These are phyloP conservation scores for Amphipyra tragopoginis DNA, from an alignment of 2,888 invertebrate species.

Conservation along the genomic window DNA sequence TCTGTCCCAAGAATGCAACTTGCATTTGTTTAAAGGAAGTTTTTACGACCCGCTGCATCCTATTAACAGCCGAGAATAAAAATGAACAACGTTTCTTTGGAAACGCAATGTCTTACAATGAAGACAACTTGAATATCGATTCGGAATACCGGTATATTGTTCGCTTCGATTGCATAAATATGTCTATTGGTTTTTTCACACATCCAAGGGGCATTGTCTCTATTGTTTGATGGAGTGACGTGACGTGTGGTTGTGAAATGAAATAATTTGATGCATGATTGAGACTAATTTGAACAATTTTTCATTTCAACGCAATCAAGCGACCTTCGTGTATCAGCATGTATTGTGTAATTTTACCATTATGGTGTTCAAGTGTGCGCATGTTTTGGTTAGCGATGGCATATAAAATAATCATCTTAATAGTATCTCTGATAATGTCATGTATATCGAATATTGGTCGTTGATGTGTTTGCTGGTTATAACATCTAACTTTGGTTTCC, in stretches of 20 bases:
- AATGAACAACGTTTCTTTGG: constrained; percentile 48
- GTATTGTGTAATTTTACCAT: constrained; percentile 44
- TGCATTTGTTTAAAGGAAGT: constrained; percentile 45
- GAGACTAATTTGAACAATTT: constrained; percentile 70
- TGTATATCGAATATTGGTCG: constrained; percentile 20
- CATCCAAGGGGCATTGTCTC: constrained; percentile 47
- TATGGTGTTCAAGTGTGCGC: constrained; percentile 17
- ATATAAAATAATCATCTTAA: constrained; percentile 31
- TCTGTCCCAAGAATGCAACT: constrained; percentile 19
- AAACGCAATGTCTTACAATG: constrained; percentile 44
- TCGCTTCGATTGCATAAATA: constrained; percentile 53
- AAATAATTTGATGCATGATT: constrained; percentile 63
- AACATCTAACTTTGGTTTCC: constrained; percentile 17
- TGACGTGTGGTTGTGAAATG: constrained; percentile 64
- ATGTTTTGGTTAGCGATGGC: constrained; percentile 18
- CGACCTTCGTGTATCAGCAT: constrained; percentile 61
- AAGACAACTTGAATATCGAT: constrained; percentile 57
- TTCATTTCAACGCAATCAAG: constrained; percentile 67
- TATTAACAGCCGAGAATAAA: constrained; percentile 48
- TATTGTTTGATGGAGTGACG: constrained; percentile 49
- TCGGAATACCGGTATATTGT: constrained; percentile 54
- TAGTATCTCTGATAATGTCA: constrained; percentile 19
- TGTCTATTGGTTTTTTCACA: constrained; percentile 47
- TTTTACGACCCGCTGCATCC: constrained; percentile 45
- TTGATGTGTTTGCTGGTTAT: constrained; percentile 9